A percentile compares a stretch with the other conserved stretches of the same genome.
These are phyloP conservation scores for Coccyzus lansbergi DNA, from an alignment of 2,797 vertebrate species.

Conservation along the genomic window DNA sequence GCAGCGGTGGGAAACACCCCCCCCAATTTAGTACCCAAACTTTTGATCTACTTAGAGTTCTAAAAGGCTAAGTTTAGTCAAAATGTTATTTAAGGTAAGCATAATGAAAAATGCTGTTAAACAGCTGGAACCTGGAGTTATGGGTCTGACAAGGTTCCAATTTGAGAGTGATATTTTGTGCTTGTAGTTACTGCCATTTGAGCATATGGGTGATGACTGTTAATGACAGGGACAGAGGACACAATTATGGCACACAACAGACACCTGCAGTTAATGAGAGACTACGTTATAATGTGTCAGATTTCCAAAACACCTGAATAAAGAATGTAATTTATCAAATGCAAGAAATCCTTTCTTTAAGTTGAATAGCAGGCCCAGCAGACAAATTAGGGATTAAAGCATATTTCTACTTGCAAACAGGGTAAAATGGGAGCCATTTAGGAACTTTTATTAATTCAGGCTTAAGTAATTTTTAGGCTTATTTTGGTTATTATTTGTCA, in stretches of 20 bases:
- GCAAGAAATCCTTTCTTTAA: neutral
- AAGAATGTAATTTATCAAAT: neutral
- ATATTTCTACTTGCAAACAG: neutral
- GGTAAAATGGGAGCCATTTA: neutral
- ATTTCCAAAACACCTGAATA: neutral
- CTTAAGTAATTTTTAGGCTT: neutral
- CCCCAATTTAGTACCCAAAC: neutral
- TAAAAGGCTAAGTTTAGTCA: neutral
- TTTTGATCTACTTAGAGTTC: neutral
- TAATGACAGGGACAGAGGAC: neutral
- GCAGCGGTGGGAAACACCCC: neutral
- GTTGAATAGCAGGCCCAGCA: neutral
- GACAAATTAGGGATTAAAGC: neutral
- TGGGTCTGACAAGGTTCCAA: accelerated
- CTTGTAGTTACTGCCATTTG: neutral
- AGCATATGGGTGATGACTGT: neutral
- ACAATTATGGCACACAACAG: neutral
- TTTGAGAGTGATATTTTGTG: neutral
- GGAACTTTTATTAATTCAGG: neutral
- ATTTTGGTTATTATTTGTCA: neutral
- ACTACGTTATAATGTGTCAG: neutral
- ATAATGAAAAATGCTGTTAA: neutral
- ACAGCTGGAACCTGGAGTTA: neutral
- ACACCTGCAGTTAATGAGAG: neutral
- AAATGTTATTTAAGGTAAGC: neutral